Evolutionary conservation across 2,113 vertebrate species (phyloP), one percentile per base, ranked within the genome.

Genomic region (Cyrtonyx montezumae): DNA sequence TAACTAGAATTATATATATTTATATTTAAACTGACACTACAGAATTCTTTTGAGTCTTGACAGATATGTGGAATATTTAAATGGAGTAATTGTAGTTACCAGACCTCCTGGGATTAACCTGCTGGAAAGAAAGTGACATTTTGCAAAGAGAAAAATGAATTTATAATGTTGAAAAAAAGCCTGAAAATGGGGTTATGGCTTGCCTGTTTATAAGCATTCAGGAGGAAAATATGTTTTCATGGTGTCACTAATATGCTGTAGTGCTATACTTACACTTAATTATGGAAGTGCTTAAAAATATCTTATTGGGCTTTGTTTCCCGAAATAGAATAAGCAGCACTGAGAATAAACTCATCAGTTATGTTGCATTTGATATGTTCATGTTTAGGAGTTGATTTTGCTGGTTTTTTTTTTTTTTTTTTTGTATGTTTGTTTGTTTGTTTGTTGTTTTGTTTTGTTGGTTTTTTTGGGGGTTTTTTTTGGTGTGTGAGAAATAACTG

Each of bases 21-120:
- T 98, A 97, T 97, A 98, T 97, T 97, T 97, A 97, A 98, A 97
- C 97, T 97, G 97, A 98, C 97, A 98, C 97, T 93, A 97, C 97
- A 96, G 97, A 98, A 97, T 97, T 97, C 96, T 98, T 97, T 97
- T 96, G 97, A 98, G 84, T 96, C 98, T 97, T 98, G 98, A 98
- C 97, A 97, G 97, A 97, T 97, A 97, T 51, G 84, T 97, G 95
- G 98, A 97, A 97, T 97, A 97, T 97, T 97, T 98, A 98, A 98
- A 97, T 97, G 93, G 92, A 97, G 97, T 98, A 98, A 98, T 97
- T 97, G 96, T 94, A 97, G 96, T 97, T 97, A 97, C 91, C 87
- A 97, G 97, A 95, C 94, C 97, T 97, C 97, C 95, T 97, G 97
- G 97, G 97, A 97, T 96, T 97, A 97, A 97, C 97, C 93, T 97